phyloP scores from a whole-genome alignment of 2,888 invertebrate genomes.

The Leucophora obtusa region DNA sequence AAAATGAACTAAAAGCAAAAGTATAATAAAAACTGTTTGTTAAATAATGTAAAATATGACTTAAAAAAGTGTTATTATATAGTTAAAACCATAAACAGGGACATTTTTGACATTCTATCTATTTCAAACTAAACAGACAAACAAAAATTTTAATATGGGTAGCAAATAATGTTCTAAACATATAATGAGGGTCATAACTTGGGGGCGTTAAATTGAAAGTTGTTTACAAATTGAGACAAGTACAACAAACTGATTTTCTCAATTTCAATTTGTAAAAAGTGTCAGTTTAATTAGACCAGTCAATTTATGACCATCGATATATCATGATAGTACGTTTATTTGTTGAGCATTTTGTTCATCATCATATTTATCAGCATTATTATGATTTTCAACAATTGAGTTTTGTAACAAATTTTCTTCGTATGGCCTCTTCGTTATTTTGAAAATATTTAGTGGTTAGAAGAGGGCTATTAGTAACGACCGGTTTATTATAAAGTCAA shows the following conservation, averaged over 20 bases:
- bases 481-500: conserved; percentile 51
- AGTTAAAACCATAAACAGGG: conserved; percentile 15
- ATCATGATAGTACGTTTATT: neutral
- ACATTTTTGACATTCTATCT: conserved; percentile 11
- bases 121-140: neutral
- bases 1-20: conserved; percentile 15
- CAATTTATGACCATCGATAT: neutral
- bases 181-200: neutral
- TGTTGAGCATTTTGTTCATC: neutral
- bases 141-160: conserved; percentile 38
- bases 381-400: neutral
- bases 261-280: too few species aligned
- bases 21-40: neutral
- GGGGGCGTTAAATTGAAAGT: too few species aligned
- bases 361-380: neutral
- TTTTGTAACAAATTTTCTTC: neutral
- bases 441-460: conserved; percentile 1
- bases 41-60: conserved; percentile 8
- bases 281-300: too few species aligned
- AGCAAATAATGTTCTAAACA: conserved; percentile 7
- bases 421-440: neutral
- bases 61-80: conserved; percentile 6
- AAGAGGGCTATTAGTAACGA: neutral
- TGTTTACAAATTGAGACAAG: too few species aligned
- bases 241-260: too few species aligned